phyloP scores from a whole-genome alignment of 2,797 vertebrate genomes.

The Aldrovandia affinis region DNA sequence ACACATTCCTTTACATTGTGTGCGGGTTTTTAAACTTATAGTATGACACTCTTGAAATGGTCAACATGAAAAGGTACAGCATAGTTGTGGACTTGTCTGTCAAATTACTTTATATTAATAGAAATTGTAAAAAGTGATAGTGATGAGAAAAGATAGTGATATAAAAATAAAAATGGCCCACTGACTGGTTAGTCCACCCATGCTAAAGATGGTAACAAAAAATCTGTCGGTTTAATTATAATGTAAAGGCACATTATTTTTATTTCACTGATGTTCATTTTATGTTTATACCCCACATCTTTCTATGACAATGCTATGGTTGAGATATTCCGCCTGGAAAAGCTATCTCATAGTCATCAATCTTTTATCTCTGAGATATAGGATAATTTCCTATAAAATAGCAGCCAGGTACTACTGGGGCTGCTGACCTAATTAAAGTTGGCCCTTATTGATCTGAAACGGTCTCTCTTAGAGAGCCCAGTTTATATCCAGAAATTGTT shows the following conservation, averaged over 20 bases:
- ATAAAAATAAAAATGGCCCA: too few species aligned
- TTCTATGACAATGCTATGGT: constrained; percentile 8
- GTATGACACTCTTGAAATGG: background rate
- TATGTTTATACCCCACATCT: background rate
- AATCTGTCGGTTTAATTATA: background rate
- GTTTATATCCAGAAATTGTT: constrained; percentile 47
- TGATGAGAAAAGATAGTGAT: too few species aligned
- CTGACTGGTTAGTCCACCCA: too few species aligned
- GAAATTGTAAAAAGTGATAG: too few species aligned
- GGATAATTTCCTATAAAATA: constrained; percentile 46
- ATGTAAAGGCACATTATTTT: background rate
- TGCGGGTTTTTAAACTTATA: background rate
- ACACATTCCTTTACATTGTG: background rate
- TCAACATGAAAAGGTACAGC: background rate
- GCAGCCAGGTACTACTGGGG: constrained; percentile 34
- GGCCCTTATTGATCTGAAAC: constrained; percentile 46
- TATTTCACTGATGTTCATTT: background rate
- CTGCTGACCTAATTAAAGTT: constrained; percentile 52
- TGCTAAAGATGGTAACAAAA: background rate
- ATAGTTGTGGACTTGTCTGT: background rate
- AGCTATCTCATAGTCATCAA: constrained; percentile 19
- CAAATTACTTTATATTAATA: too few species aligned
- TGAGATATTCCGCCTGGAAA: background rate
- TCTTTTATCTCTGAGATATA: constrained; percentile 35
- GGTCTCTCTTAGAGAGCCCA: constrained; percentile 39